These are phyloP conservation scores for Myioborus melanocephalus DNA, from an alignment of 2,797 vertebrate genomes.

Conservation along the genomic window DNA sequence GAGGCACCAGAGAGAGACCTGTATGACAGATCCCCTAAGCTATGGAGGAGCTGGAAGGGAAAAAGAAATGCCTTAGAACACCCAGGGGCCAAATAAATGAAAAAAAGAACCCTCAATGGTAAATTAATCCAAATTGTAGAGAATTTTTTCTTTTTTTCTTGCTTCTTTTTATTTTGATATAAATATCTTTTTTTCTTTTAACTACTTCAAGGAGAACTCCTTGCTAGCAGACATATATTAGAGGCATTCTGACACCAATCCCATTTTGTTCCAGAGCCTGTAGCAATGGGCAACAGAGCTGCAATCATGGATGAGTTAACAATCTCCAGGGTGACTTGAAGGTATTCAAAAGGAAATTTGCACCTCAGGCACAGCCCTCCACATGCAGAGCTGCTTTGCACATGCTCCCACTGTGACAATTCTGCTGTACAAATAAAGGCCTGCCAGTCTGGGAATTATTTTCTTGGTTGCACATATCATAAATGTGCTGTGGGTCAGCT, in stretches of 20 bases:
- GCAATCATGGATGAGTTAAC: not conserved
- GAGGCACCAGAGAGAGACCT: not conserved
- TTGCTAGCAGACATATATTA: not conserved
- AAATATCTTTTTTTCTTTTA: not conserved
- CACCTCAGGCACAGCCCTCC: not conserved
- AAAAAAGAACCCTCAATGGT: not conserved
- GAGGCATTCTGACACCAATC: not conserved
- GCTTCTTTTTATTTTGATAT: not conserved
- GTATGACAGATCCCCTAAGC: not conserved
- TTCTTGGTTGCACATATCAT: fast-evolving
- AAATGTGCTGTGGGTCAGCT: not conserved
- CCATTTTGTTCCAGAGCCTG: not conserved
- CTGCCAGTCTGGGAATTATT: not conserved
- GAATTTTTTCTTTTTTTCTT: not conserved
- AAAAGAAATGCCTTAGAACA: not conserved
- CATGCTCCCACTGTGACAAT: not conserved
- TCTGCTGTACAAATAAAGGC: not conserved
- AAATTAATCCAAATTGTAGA: not conserved
- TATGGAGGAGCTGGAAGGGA: not conserved
- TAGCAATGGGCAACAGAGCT: not conserved
- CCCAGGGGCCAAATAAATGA: not conserved
- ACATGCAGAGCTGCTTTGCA: not conserved
- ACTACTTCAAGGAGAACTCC: not conserved
- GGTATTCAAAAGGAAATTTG: not conserved
- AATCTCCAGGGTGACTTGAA: not conserved